Conservation (phyloP, 1,140 invertebrate species). For the Drosophila chauvacae region DNA sequence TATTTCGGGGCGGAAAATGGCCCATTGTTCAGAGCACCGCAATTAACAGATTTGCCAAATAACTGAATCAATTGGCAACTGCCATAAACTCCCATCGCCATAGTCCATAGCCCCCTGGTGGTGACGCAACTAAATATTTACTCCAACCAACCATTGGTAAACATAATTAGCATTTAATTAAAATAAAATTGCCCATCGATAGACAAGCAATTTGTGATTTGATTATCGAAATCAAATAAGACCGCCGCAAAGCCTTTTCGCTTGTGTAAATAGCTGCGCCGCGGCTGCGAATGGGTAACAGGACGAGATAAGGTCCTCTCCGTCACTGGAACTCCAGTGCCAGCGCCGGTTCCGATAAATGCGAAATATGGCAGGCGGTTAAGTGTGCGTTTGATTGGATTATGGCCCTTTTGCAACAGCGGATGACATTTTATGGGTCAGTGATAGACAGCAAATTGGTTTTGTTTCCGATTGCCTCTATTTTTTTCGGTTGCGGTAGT, state of each 20-base stretch:
- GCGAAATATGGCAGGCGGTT: constrained; percentile 52
- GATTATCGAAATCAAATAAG: constrained; percentile 78
- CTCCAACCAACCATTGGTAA: constrained; percentile 56
- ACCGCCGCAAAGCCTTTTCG: constrained; percentile 53
- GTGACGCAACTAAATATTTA: constrained; percentile 65
- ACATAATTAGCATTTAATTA: constrained; percentile 84
- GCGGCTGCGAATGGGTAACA: constrained; percentile 22
- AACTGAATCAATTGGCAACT: constrained; percentile 8
- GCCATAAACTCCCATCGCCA: constrained; percentile 3
- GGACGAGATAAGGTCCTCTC: constrained; percentile 43
- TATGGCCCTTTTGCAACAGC: constrained; percentile 47
- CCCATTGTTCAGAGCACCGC: constrained; percentile 23
- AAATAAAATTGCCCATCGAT: constrained; percentile 74
- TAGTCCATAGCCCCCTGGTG: constrained; percentile 5
- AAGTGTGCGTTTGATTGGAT: constrained; percentile 69
- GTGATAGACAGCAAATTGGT: constrained; percentile 31
- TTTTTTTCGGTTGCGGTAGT: constrained; percentile 26
- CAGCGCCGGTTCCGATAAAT: constrained; percentile 47
- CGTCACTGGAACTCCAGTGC: constrained; percentile 2
- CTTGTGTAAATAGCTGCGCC: constrained; percentile 34
- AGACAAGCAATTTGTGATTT: constrained; percentile 76
- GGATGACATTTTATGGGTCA: constrained; percentile 58
- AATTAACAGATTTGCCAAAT: constrained; percentile 47
- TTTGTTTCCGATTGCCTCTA: constrained; percentile 20
- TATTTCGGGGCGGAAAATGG: constrained; percentile 18